Evolutionary conservation across 2,888 invertebrate genomes (phyloP).

Genomic region (Xestia sexstrigata): DNA sequence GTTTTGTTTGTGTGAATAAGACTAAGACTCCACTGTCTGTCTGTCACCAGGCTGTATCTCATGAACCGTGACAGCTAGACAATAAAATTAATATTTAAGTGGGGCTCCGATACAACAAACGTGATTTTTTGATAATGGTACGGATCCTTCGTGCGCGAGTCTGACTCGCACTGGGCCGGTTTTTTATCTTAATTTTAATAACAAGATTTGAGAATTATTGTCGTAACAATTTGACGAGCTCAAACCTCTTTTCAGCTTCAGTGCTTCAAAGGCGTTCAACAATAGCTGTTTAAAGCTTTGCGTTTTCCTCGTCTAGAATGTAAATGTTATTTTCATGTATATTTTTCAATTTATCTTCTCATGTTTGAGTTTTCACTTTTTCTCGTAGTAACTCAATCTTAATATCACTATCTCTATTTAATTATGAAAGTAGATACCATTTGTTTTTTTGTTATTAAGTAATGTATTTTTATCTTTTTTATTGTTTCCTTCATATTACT

Average conservation of each 20-base stretch:
- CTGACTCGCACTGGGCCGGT: too few relatives aligned
- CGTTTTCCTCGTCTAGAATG: constrained; percentile 16
- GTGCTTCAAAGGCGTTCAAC: constrained; percentile 42
- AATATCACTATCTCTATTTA: too few relatives aligned
- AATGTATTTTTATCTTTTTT: neutral
- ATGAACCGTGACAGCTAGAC: too few relatives aligned
- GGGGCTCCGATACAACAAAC: too few relatives aligned
- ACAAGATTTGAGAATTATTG: constrained; percentile 43
- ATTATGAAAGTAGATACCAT: neutral
- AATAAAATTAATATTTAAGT: too few relatives aligned
- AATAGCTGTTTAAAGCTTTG: constrained; percentile 38
- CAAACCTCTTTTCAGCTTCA: constrained; percentile 42
- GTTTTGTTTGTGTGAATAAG: constrained; percentile 2
- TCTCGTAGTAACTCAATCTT: neutral
- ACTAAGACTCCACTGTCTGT: too few relatives aligned
- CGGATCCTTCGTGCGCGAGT: too few relatives aligned
- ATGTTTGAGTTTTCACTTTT: neutral
- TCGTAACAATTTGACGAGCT: constrained; percentile 39
- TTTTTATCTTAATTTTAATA: constrained; percentile 28
- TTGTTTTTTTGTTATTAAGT: constrained; percentile 10
- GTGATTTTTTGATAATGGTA: too few relatives aligned
- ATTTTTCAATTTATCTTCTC: constrained; percentile 18
- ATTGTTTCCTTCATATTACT: neutral
- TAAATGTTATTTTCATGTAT: constrained; percentile 28
- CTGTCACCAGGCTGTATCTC: too few relatives aligned